Evolutionary conservation across 2,797 vertebrate genomes (phyloP).

Genomic region (Sphenopsis melanotis): DNA sequence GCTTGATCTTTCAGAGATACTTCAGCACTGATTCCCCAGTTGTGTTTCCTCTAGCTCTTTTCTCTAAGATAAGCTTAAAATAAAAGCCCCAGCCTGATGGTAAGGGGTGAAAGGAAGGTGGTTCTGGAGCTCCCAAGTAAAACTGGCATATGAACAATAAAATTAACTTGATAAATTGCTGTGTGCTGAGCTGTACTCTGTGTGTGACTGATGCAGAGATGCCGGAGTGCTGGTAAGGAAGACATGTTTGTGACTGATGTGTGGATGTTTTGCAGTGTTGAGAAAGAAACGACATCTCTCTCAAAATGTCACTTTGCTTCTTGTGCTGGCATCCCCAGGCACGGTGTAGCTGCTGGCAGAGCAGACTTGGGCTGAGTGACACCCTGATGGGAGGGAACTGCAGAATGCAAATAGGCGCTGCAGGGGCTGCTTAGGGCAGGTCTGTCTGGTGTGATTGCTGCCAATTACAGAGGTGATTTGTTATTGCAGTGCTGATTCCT

Average conservation of each 20-base stretch:
- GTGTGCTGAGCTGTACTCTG: background rate
- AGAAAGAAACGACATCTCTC: constrained; percentile 14
- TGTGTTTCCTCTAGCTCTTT: background rate
- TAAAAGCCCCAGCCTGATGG: background rate
- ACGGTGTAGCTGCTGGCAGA: background rate
- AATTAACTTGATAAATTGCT: constrained; percentile 1
- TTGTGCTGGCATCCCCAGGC: background rate
- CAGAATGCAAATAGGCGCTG: background rate
- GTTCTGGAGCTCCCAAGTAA: background rate
- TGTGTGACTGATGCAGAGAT: background rate
- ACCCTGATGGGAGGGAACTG: background rate
- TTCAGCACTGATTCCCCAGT: background rate
- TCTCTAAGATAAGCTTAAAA: background rate
- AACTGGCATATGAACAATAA: background rate
- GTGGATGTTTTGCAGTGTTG: constrained; percentile 46
- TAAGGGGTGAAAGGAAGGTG: background rate
- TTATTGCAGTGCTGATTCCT: background rate
- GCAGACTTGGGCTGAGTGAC: background rate
- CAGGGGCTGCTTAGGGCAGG: background rate
- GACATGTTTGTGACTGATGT: constrained; percentile 39
- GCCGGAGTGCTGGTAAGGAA: background rate
- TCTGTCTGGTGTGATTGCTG: background rate
- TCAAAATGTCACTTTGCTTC: constrained; percentile 25
- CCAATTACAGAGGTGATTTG: background rate
- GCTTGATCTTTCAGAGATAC: background rate